Conservation (phyloP, 1,140 invertebrate species). For the Drosophila setifemur region DNA sequence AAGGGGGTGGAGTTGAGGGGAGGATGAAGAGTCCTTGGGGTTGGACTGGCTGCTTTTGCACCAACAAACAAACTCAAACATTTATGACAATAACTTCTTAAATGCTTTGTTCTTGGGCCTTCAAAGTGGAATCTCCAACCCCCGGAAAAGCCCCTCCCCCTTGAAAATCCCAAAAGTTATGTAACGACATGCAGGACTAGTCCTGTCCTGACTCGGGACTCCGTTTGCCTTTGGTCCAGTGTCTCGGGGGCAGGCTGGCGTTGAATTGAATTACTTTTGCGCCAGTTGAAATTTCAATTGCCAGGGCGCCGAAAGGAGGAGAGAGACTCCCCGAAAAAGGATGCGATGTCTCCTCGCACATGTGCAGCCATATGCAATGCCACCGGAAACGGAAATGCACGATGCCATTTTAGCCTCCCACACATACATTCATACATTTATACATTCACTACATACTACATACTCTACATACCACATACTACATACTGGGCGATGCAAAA, state of each 20-base stretch:
- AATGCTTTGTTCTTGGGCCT: conserved; percentile 66
- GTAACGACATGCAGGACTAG: conserved; percentile 50
- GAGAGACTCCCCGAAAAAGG: no score
- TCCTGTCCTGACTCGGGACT: neutral
- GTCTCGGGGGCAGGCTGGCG: conserved; percentile 40
- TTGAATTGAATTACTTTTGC: conserved; percentile 80
- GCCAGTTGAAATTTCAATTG: conserved; percentile 80
- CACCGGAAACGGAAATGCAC: conserved; percentile 74
- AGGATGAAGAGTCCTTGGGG: neutral
- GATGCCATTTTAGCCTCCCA: conserved; percentile 74
- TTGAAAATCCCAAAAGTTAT: conserved; percentile 14
- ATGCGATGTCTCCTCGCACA: conserved; percentile 40
- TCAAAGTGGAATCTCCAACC: conserved; percentile 22
- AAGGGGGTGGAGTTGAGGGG: neutral
- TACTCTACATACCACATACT: no score
- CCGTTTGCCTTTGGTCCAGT: conserved; percentile 32
- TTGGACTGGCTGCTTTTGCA: no score
- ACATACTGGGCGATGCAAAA: neutral
- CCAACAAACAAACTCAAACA: conserved; percentile 74
- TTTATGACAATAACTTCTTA: conserved; percentile 81
- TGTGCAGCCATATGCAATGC: conserved; percentile 69
- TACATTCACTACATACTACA: no score
- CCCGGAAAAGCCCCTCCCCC: neutral
- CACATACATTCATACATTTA: conserved; percentile 14
- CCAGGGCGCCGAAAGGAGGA: conserved; percentile 12